Conservation (phyloP, 1,140 invertebrate genomes). For the Belonocnema kinseyi region DNA sequence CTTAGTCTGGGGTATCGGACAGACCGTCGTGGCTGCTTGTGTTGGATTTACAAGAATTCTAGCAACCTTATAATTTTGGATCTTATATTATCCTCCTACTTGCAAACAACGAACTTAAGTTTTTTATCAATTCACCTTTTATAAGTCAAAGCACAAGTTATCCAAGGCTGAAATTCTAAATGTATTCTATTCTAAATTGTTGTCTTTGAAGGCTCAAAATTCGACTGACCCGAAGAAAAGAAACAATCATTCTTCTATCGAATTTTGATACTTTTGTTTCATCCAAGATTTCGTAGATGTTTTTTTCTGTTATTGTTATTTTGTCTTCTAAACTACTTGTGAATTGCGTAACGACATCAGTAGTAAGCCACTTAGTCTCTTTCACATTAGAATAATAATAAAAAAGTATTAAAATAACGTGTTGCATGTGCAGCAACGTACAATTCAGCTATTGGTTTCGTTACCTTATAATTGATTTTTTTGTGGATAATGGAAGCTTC, state of each 20-base stretch:
- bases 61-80: constrained; percentile 86
- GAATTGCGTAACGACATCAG: too few relatives aligned
- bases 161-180: background rate
- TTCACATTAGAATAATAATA: too few relatives aligned
- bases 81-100: background rate
- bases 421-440: too few relatives aligned
- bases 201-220: constrained; percentile 1
- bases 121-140: background rate
- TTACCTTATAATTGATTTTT: too few relatives aligned
- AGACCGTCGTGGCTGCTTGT: constrained; percentile 91
- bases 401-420: too few relatives aligned
- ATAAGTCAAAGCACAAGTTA: background rate
- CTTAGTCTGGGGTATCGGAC: constrained; percentile 94
- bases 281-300: background rate
- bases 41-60: constrained; percentile 94
- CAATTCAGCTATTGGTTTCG: too few relatives aligned
- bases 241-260: background rate
- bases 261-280: constrained; percentile 9
- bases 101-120: background rate
- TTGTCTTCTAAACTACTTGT: too few relatives aligned
- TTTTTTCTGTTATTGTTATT: background rate
- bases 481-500: background rate
- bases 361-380: too few relatives aligned
- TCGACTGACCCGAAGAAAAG: background rate
- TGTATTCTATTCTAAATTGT: background rate